Percentiles rank a stretch among this genome's conserved stretches.
Conservation (phyloP, 2,113 vertebrate species). For the Chitala chitala region DNA sequence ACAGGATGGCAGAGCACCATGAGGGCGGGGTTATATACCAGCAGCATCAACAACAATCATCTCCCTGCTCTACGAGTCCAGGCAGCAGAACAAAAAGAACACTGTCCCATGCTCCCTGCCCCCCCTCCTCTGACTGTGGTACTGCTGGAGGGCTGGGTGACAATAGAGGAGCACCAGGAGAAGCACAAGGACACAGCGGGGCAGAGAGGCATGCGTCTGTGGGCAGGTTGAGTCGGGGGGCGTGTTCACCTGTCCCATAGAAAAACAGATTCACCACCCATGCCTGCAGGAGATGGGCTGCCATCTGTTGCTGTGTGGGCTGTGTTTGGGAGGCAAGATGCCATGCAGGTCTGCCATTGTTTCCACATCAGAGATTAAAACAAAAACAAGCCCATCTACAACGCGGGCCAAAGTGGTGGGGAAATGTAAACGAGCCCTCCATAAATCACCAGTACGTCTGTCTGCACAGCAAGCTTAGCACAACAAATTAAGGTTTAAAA, state of each 20-base stretch:
- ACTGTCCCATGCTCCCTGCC: conserved; percentile 9
- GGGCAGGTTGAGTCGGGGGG: too few species aligned
- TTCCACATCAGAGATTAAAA: conserved; percentile 69
- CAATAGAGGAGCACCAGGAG: too few species aligned
- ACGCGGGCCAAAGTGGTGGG: conserved; percentile 38
- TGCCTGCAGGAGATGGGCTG: conserved; percentile 55
- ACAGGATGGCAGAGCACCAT: too few species aligned
- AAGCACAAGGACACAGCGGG: conserved; percentile 44
- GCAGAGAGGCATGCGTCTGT: conserved; percentile 36
- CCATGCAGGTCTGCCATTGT: conserved; percentile 63
- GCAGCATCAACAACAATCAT: conserved; percentile 44
- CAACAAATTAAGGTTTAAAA: conserved; percentile 33
- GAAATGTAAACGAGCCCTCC: conserved; percentile 58
- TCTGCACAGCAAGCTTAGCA: conserved; percentile 65
- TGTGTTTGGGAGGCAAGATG: conserved; percentile 57
- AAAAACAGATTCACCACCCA: conserved; percentile 66
- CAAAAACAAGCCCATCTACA: conserved; percentile 47
- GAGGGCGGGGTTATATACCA: not conserved
- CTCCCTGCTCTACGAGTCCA: conserved; percentile 54
- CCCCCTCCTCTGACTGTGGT: conserved; percentile 19
- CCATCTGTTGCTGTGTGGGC: conserved; percentile 70
- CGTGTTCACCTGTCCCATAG: conserved; percentile 43
- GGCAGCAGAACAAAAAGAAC: conserved; percentile 39
- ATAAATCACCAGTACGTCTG: conserved; percentile 70
- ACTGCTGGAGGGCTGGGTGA: too few species aligned